Conservation (phyloP, 2,113 vertebrate genomes). For the Coptodon rendalli region DNA sequence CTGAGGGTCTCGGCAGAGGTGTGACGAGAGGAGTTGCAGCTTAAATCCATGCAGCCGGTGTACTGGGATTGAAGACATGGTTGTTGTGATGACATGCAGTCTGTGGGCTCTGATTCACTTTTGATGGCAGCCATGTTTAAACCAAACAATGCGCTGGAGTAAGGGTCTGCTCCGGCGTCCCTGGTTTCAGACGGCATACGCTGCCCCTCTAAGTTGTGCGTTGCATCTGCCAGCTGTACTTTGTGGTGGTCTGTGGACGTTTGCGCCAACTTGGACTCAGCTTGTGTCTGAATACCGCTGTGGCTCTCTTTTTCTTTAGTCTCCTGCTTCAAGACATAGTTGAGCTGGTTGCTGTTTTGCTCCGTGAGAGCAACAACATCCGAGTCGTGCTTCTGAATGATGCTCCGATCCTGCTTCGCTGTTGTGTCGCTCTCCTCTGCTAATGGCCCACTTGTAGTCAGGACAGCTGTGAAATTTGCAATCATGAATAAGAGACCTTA, state of each 20-base stretch:
- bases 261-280: not conserved
- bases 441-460: not conserved
- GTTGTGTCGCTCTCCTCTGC: not conserved
- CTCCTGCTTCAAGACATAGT: not conserved
- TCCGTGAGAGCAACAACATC: not conserved
- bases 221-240: not conserved
- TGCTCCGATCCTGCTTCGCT: not conserved
- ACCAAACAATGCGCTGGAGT: not conserved
- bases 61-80: not conserved
- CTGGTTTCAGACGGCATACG: not conserved
- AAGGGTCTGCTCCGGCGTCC: not conserved
- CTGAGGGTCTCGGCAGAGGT: not conserved
- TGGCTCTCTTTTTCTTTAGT: not conserved
- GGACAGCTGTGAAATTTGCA: not conserved
- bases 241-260: not conserved
- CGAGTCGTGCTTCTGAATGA: not conserved
- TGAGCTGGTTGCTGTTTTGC: not conserved
- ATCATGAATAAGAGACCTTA: not conserved
- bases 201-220: not conserved
- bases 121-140: constrained; percentile 28
- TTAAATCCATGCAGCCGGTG: constrained; percentile 39
- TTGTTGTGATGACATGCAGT: not conserved
- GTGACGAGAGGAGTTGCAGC: constrained; percentile 10
- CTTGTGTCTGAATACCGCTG: not conserved
- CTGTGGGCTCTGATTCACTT: constrained; percentile 21